Evolutionary conservation across 2,797 vertebrate genomes (phyloP), one percentile per base, ranked within the genome.

Genomic region (Rhadinocentrus ornatus): DNA sequence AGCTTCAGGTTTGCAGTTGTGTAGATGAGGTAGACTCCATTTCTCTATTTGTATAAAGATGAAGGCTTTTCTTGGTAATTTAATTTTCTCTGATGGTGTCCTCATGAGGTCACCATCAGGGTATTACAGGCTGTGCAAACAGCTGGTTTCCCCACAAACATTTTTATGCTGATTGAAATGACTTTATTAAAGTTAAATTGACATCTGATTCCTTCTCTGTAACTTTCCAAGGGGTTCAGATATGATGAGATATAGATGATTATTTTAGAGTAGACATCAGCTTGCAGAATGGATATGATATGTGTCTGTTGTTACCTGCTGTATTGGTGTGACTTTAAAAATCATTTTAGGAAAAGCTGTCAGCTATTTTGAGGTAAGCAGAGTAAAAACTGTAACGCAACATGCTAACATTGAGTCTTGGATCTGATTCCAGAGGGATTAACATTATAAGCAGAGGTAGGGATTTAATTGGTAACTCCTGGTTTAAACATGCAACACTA

Each of bases 31-130:
- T 11, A 2, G 13, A 26, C 9, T 37, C 6, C 68, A 61, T 56
- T 27, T 37, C 52, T 71, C 52, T 71, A 48, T 39, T n/a, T 55
- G 27, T 46, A 64, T 35, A 27, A 58, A 72, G 11, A 63, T 41
- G 50, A 66, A 11, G 26, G 63, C n/a, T n/a, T 31, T 54, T 57
- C 32, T 63, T 26, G 44, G 39, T 3, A 48, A 72, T 37, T 70
- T 75, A 39, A 60, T 61, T 63, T 63, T 61, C 35, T 62, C 39
- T 22, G 37, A 27, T 41, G 22, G 20, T 31, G 37, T 27, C 15
- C 62, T n/a, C n/a, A 64, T 20, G 29, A 44, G 58, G n/a, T 72
- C 26, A 56, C 50, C 24, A 29, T 62, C 26, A 37, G 20, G 60
- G 48, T 39, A 52, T 35, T 56, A 35, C 5, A 63, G 20, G n/a